Percentiles rank a stretch among this genome's conserved stretches.
phyloP scores from a whole-genome alignment of 2,113 vertebrate genomes.

The Ginglymostoma cirratum region DNA sequence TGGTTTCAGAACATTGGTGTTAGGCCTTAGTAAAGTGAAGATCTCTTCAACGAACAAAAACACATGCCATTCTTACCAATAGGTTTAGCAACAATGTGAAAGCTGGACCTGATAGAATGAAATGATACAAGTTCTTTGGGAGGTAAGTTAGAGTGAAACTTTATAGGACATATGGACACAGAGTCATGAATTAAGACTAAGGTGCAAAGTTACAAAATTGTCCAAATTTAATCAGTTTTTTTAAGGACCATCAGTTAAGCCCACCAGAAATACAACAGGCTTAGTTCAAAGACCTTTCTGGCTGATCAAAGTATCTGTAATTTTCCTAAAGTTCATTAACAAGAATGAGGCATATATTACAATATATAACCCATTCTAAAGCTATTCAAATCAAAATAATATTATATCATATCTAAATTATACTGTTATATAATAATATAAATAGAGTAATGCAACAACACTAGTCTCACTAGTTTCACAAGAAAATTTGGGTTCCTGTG shows the following conservation, averaged over 20 bases:
- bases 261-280: neutral
- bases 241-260: neutral
- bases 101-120: neutral
- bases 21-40: no score
- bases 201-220: neutral
- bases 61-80: neutral
- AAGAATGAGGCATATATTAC: neutral
- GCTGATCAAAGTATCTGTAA: neutral
- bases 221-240: neutral
- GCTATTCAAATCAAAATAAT: neutral
- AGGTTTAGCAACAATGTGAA: neutral
- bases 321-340: neutral
- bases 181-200: neutral
- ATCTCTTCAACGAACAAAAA: neutral
- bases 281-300: no score
- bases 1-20: neutral
- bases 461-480: neutral
- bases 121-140: neutral
- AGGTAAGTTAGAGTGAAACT: neutral
- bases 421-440: no score
- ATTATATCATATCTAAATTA: neutral
- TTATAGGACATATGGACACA: neutral
- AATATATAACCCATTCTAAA: neutral
- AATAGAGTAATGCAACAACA: neutral
- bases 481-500: neutral